Evolutionary conservation across 2,888 invertebrate species (phyloP).

Genomic region (Coelogynopora nodosa): DNA sequence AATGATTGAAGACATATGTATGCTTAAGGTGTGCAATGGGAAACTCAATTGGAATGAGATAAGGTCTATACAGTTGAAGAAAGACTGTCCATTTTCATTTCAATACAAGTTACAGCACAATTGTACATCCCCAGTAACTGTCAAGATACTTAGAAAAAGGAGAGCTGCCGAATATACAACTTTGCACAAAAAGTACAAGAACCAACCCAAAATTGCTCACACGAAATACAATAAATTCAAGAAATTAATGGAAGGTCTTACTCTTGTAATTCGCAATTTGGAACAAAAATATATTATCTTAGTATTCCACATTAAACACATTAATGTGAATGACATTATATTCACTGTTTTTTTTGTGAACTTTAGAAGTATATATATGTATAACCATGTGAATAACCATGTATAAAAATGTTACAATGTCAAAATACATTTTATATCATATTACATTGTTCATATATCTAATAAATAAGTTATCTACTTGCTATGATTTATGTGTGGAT

Average conservation of each 20-base stretch:
- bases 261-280: background rate
- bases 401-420: too few species aligned
- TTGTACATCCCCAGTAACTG: background rate
- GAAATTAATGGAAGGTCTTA: background rate
- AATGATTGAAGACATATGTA: background rate
- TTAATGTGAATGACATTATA: too few species aligned
- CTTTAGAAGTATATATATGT: too few species aligned
- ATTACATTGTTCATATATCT: too few species aligned
- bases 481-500: too few species aligned
- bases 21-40: background rate
- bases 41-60: background rate
- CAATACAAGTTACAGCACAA: background rate
- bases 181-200: background rate
- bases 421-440: too few species aligned
- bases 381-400: too few species aligned
- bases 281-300: background rate
- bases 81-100: background rate
- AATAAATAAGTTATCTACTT: too few species aligned
- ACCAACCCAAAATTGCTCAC: background rate
- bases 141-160: background rate
- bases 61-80: background rate
- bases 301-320: background rate
- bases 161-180: background rate
- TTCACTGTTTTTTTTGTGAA: too few species aligned
- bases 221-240: background rate